Percentiles rank a stretch among this genome's conserved stretches.
Evolutionary conservation across 2,888 invertebrate species (phyloP).

Genomic region (Scaptomyza flava): DNA sequence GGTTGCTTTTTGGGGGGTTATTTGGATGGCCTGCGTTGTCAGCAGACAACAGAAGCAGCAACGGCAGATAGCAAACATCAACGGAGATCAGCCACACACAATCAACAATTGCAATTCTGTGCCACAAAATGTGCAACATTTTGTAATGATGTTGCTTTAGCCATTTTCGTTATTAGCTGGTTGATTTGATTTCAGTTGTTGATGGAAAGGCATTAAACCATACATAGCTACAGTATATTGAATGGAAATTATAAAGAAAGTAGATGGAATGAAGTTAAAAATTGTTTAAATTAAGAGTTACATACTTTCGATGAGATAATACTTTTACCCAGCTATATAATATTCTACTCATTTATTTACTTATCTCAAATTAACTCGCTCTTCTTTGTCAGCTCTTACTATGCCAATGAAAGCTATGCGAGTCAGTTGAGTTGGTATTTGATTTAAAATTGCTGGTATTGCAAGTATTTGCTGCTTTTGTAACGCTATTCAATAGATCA

Average conservation of each 20-base stretch:
- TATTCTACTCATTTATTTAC: too few species aligned
- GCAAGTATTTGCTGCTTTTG: slow-evolving; percentile 52
- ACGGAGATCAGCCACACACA: background rate
- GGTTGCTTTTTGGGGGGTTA: background rate
- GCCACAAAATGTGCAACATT: slow-evolving; percentile 25
- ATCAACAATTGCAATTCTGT: slow-evolving; percentile 37
- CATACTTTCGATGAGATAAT: too few species aligned
- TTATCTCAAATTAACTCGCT: background rate
- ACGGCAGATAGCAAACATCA: background rate
- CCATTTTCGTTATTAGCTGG: slow-evolving; percentile 23
- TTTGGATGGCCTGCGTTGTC: background rate
- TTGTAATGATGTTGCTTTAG: slow-evolving; percentile 5
- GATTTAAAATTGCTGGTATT: slow-evolving; percentile 51
- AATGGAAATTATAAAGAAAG: background rate
- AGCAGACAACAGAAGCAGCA: slow-evolving; percentile 1
- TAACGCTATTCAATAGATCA: slow-evolving; percentile 69
- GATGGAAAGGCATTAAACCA: background rate
- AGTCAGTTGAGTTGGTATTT: slow-evolving; percentile 20
- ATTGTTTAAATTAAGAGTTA: background rate
- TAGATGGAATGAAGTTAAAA: background rate
- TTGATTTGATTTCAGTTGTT: slow-evolving; percentile 33
- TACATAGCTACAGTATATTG: background rate
- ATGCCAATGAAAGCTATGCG: background rate
- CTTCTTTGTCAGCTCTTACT: background rate
- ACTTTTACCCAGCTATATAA: too few species aligned